phyloP scores from a whole-genome alignment of 2,797 vertebrate species.

The Kryptolebias ocellatus region DNA sequence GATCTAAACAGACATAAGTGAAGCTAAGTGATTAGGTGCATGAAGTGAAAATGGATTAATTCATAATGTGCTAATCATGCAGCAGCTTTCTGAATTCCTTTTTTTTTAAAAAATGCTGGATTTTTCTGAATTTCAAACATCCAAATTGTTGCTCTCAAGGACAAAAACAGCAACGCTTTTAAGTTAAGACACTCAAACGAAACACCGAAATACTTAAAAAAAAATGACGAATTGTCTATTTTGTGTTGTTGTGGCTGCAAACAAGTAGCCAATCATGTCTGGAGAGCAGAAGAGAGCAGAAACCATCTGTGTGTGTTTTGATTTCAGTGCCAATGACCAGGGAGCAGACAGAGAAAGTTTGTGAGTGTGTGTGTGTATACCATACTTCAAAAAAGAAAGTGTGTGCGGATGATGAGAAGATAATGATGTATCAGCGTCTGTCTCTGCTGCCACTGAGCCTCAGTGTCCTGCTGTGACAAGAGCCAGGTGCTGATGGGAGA shows the following conservation, averaged over 20 bases:
- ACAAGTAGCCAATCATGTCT: constrained; percentile 25
- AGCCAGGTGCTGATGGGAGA: constrained; percentile 80
- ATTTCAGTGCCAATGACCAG: constrained; percentile 35
- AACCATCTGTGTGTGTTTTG: constrained; percentile 48
- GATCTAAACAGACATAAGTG: too few species aligned
- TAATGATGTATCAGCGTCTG: constrained; percentile 81
- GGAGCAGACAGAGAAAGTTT: constrained; percentile 23
- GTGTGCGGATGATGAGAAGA: constrained; percentile 54
- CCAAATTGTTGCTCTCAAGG: neutral
- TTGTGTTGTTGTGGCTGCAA: constrained; percentile 14
- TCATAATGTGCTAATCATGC: too few species aligned
- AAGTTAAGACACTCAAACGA: neutral
- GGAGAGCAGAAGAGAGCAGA: constrained; percentile 41
- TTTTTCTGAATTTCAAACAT: neutral
- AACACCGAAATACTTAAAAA: neutral
- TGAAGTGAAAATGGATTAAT: too few species aligned
- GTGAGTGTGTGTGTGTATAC: neutral
- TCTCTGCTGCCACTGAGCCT: constrained; percentile 70
- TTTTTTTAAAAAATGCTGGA: too few species aligned
- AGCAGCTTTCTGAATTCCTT: too few species aligned
- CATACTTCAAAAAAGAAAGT: constrained; percentile 27
- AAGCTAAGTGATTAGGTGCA: too few species aligned
- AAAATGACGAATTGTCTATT: constrained; percentile 1
- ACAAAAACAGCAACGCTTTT: neutral
- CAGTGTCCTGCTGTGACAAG: constrained; percentile 80